Base-by-base conservation (phyloP, 1,140 invertebrate genomes). In the Hermatobates lingyangjiaoensis region DNA sequence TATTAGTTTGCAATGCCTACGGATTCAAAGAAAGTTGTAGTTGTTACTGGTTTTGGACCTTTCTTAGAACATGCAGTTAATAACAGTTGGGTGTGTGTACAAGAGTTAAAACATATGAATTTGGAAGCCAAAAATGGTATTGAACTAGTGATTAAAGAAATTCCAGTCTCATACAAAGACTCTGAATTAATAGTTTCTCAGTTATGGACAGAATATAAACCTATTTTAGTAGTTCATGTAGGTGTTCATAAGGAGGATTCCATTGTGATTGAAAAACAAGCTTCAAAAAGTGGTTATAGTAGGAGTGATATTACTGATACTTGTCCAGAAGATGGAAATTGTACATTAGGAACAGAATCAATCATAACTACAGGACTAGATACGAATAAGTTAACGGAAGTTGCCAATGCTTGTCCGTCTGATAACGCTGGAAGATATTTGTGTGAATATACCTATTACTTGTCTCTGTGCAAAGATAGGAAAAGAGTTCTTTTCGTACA, bases 51-150 rank as follows among this genome's bases (percentile, higher is more conserved):
- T 15, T 87, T 86, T 68, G 83, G 81, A 14, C 81, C 81, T 26
- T 87, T 86, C 66, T 63, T 67, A 25, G 60, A 62, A 12, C 75
- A 86, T 59, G 61, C 62, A 23, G 64, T 82, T 10, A 87, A 87
- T 62, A 76, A 83, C 1, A 87, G 83, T 61, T 86, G 82, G 81
- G 74, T 81, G 60, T 75, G 77, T 20, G 82, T 83, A 0, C 75
- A 77, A 60, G 59, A 74, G 50, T 62, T 81, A 52, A 66, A 69
- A 26, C 56, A 64, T 3, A 56, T 63, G 20, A 56, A 68, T 40
- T 56, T 64, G 3, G 45, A 64, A 15, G 56, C 51, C 7, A 64
- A 67, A 50, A 59, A 65, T 21, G 65, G 71, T 51, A 63, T 77
- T 18, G 68, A 75, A 54, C 58, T 84, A 24, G 64, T 80, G 21